Conservation (phyloP, 2,888 invertebrate species). For the Eilema caniola region DNA sequence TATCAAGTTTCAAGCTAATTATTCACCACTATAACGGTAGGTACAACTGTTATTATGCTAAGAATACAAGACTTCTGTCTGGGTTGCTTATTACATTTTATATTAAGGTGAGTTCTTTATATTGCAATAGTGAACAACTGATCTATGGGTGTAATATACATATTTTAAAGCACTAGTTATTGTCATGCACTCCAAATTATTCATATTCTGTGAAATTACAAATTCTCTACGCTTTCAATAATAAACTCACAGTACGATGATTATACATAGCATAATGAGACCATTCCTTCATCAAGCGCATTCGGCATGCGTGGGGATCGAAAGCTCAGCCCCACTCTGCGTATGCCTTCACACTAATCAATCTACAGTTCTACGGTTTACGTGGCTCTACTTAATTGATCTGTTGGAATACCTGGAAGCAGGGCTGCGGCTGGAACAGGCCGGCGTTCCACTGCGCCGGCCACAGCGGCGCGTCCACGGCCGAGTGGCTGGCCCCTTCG, state of each 20-base stretch:
- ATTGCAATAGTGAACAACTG: slow-evolving; percentile 41
- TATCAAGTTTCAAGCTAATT: slow-evolving; percentile 56
- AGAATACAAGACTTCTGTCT: slow-evolving; percentile 36
- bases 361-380: slow-evolving; percentile 64
- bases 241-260: slow-evolving; percentile 50
- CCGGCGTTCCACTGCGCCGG: slow-evolving; percentile 77
- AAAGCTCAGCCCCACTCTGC: slow-evolving; percentile 35
- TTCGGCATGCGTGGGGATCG: slow-evolving; percentile 34
- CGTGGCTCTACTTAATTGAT: slow-evolving; percentile 82
- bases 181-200: slow-evolving; percentile 82
- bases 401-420: slow-evolving; percentile 87
- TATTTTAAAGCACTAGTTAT: slow-evolving; percentile 81
- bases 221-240: slow-evolving; percentile 52
- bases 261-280: slow-evolving; percentile 70
- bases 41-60: slow-evolving; percentile 45
- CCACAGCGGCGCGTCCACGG: slow-evolving; percentile 75
- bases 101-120: slow-evolving; percentile 38
- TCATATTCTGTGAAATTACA: slow-evolving; percentile 51
- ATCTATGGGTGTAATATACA: slow-evolving; percentile 58
- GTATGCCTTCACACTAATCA: slow-evolving; percentile 65
- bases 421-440: slow-evolving; percentile 83
- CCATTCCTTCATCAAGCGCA: slow-evolving; percentile 66
- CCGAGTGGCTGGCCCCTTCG: slow-evolving; percentile 53
- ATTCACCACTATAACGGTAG: slow-evolving; percentile 35
- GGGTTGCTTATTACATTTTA: slow-evolving; percentile 27